A percentile compares a stretch with the other conserved stretches of the same genome.
Evolutionary conservation across 2,113 vertebrate species (phyloP).

Genomic region (Pluvianellus socialis): DNA sequence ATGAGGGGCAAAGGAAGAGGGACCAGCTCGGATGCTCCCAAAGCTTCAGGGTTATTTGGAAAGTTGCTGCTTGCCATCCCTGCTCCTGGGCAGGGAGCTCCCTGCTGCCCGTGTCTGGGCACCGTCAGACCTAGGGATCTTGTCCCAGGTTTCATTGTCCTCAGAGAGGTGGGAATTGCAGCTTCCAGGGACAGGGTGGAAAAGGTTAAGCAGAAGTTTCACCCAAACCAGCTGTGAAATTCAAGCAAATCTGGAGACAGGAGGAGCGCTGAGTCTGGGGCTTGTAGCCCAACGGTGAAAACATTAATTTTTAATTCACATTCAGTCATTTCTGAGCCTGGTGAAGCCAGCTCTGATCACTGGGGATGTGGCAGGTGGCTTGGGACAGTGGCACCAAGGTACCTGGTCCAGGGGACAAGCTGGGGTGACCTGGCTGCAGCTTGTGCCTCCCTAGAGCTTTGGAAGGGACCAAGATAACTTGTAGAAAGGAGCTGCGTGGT

Average conservation of each 20-base stretch:
- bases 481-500: neutral
- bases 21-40: neutral
- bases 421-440: neutral
- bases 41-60: neutral
- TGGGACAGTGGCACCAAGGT: neutral
- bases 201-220: neutral
- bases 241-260: neutral
- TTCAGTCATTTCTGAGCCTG: neutral
- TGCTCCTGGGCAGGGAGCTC: neutral
- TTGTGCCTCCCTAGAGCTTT: neutral
- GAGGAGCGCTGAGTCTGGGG: neutral
- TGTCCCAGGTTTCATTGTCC: neutral
- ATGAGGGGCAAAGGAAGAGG: neutral
- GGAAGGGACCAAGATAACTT: neutral
- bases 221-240: neutral
- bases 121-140: neutral
- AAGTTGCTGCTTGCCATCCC: neutral
- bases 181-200: neutral
- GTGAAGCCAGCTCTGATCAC: neutral
- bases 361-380: neutral
- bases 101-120: rapidly evolving
- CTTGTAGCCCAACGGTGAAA: neutral
- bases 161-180: neutral
- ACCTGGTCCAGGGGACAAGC: neutral
- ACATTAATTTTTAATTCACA: neutral